Evolutionary conservation across 2,888 invertebrate species (phyloP).

Genomic region (Scaptomyza polygonia): DNA sequence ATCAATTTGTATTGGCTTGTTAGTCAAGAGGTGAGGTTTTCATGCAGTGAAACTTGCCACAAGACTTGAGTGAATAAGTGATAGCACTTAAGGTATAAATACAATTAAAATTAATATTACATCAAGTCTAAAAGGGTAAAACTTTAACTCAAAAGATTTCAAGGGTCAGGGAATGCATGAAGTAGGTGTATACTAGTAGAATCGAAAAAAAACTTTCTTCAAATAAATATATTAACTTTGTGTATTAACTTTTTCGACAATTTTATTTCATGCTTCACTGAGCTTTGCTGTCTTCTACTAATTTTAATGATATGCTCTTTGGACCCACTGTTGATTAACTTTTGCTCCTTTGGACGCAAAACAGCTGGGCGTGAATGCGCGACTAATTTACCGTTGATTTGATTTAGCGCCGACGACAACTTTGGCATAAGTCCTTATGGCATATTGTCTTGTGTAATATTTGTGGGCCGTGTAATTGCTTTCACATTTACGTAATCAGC

Average conservation of each 20-base stretch:
- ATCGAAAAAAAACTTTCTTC: too few species aligned
- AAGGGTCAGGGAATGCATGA: too few species aligned
- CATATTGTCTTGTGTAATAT: constrained; percentile 31
- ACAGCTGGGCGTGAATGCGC: constrained; percentile 27
- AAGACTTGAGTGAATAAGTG: background rate
- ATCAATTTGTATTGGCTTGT: constrained; percentile 24
- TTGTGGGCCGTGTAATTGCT: constrained; percentile 59
- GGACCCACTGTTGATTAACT: constrained; percentile 38
- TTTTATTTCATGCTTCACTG: background rate
- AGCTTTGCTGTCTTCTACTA: background rate
- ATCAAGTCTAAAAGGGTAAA: too few species aligned
- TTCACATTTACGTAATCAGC: constrained; percentile 30
- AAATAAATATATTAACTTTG: too few species aligned
- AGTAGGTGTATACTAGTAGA: too few species aligned
- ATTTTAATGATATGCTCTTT: background rate
- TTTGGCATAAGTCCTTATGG: background rate
- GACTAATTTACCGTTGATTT: constrained; percentile 72
- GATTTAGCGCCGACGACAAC: constrained; percentile 57
- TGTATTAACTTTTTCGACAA: background rate
- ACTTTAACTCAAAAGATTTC: too few species aligned
- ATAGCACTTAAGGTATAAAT: background rate
- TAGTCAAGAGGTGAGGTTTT: constrained; percentile 50
- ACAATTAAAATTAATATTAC: too few species aligned
- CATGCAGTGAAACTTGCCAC: constrained; percentile 3
- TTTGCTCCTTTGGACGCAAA: background rate